Base-by-base conservation (phyloP, 2,113 vertebrate species). In the Oenanthe oenanthe region DNA sequence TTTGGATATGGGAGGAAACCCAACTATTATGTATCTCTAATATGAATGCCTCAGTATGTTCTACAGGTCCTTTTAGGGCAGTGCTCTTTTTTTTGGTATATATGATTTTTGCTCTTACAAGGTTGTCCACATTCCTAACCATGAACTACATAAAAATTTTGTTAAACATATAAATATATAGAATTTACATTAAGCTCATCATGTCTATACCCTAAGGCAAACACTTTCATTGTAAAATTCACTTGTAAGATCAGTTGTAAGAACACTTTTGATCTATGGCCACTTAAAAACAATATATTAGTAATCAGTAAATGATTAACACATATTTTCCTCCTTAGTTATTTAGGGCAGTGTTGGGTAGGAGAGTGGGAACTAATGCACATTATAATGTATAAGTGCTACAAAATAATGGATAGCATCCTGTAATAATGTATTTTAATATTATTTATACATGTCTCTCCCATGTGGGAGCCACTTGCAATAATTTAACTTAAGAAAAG, bases 271-370 rank as follows among this genome's bases (percentile, higher is more conserved):
- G 85, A 53, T 71, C 93, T 91, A 36, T 50, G 43, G 42, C 21
- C 50, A 18, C 53, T 95, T 97, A 85, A 91, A 97, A 97, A 84
- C 96, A 96, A 95, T 97, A 95, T 92, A 97, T 97, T 96, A 94
- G 95, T 96, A 97, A 98, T 97, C 97, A 96, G 92, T 97, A 94
- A 96, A 97, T 97, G 78, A 97, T 97, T 97, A 97, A 97, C 94
- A 96, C 50, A 91, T 73, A 88, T 96, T 97, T 92, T 66, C 71
- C 79, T 90, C 83, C 65, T 79, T 93, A 94, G 95, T 88, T 97
- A 96, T 96, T 95, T 96, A 96, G 93, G 95, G 65, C 86, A 95
- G 28, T 75, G 58, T 94, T 96, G 95, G 97, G 91, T 87, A 96
- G 58, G 75, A 75, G 92, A 95, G 91, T 84, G 97, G 97, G 93